Percentiles rank a stretch among this genome's conserved stretches.
phyloP scores from a whole-genome alignment of 2,888 invertebrate species.

The Cremastobaeus sp. region DNA sequence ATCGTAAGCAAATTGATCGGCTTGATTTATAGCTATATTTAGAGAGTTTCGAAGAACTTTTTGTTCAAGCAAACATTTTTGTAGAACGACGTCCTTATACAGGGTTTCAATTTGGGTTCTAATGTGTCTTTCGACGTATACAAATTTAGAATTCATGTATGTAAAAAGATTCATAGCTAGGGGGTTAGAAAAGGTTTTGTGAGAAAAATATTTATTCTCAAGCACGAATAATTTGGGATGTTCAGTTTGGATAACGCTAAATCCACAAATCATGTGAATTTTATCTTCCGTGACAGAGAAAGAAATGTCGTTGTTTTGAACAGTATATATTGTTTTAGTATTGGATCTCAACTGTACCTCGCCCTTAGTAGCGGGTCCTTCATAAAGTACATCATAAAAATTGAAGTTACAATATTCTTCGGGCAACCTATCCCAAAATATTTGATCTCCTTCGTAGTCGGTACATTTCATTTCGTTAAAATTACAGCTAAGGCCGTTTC shows the following conservation, averaged over 20 bases:
- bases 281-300: background rate
- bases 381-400: conserved; percentile 49
- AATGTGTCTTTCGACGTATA: conserved; percentile 65
- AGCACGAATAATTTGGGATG: no score
- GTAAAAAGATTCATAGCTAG: conserved; percentile 51
- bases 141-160: conserved; percentile 64
- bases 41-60: conserved; percentile 64
- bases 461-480: conserved; percentile 16
- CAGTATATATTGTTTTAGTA: background rate
- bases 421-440: conserved; percentile 38
- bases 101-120: conserved; percentile 50
- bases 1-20: conserved; percentile 1
- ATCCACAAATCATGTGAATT: background rate
- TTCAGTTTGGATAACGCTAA: background rate
- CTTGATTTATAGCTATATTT: conserved; percentile 57
- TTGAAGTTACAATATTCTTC: conserved; percentile 26
- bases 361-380: conserved; percentile 36
- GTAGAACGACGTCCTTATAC: conserved; percentile 59
- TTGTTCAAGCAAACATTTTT: conserved; percentile 62
- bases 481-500: conserved; percentile 12
- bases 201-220: background rate
- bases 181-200: background rate
- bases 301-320: background rate
- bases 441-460: conserved; percentile 35
- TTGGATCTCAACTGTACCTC: no score